Evolutionary conservation across 2,113 vertebrate species (phyloP), one percentile per base, ranked within the genome.

Genomic region (Merops nubicus): DNA sequence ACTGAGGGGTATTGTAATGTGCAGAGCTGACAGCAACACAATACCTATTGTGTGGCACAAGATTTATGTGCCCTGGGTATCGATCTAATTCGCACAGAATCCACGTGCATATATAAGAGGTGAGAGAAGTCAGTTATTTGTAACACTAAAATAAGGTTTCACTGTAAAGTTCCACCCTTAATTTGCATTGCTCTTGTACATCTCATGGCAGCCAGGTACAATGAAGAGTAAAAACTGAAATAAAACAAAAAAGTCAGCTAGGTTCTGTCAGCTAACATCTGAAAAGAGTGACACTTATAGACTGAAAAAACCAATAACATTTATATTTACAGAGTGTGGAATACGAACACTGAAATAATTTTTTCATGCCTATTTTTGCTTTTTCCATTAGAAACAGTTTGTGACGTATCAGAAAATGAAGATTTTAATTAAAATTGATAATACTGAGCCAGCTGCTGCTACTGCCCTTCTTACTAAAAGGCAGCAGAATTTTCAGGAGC

Each of bases 401-500:
- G 5, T 78, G 70, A 60, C 0, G 1, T 29, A 73, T 88, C 47
- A 64, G 40, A 72, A 93, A 85, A 79, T 57, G 33, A 82, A 87
- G 34, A 33, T 64, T 79, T 60, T 85, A 83, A 85, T 96, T 95
- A 79, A 89, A 94, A 93, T 85, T 76, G 25, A 45, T 82, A 89
- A 69, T 79, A 79, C 28, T 34, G n/a, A 76, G 19, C 28, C 51
- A 92, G n/a, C 48, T 95, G 15, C 31, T 73, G 15, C 25, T 65
- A 43, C 12, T 64, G 51, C 48, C 40, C 56, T 48, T 88, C 28
- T 21, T 82, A 34, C 36, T 70, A 57, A 87, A 87, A 94, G 36
- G 15, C 6, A 72, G 11, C 8, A 79, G 40, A 60, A 25, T 80
- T 80, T 85, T 91, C 51, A 36, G 47, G 38, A 88, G 19, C 40